phyloP scores from a whole-genome alignment of 2,888 invertebrate species.

The Candidula unifasciata region DNA sequence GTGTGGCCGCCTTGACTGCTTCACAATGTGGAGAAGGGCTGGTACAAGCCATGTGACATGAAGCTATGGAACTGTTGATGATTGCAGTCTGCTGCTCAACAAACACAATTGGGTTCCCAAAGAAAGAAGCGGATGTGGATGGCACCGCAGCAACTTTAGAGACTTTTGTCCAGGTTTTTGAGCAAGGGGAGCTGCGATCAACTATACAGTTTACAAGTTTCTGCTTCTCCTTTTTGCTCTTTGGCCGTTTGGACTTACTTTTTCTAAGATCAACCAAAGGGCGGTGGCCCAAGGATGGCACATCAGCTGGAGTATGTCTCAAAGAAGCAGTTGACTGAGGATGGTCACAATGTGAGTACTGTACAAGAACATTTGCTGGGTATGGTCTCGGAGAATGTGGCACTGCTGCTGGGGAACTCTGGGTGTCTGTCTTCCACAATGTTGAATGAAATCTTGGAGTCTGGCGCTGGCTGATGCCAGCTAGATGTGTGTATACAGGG shows the following conservation, averaged over 20 bases:
- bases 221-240: slow-evolving; percentile 64
- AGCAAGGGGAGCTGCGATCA: slow-evolving; percentile 79
- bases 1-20: background rate
- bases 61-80: slow-evolving; percentile 77
- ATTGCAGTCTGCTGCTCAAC: slow-evolving; percentile 92
- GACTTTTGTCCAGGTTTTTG: slow-evolving; percentile 76
- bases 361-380: slow-evolving; percentile 26
- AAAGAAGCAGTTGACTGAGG: slow-evolving; percentile 27
- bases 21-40: slow-evolving; percentile 11
- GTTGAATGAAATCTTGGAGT: slow-evolving; percentile 35
- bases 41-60: slow-evolving; percentile 49
- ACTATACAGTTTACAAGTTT: slow-evolving; percentile 61
- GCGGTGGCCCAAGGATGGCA: slow-evolving; percentile 25
- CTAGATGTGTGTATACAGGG: slow-evolving; percentile 30
- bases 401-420: background rate
- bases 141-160: slow-evolving; percentile 24
- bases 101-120: slow-evolving; percentile 94
- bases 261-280: slow-evolving; percentile 60
- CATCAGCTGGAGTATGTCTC: slow-evolving; percentile 41
- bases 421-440: slow-evolving; percentile 14
- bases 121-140: slow-evolving; percentile 82
- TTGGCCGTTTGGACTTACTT: slow-evolving; percentile 58
- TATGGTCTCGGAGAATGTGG: slow-evolving; percentile 23
- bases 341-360: slow-evolving; percentile 26
- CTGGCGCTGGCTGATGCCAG: slow-evolving; percentile 20